Evolutionary conservation across 2,797 vertebrate genomes (phyloP).

Genomic region (Tolypeutes matacus): DNA sequence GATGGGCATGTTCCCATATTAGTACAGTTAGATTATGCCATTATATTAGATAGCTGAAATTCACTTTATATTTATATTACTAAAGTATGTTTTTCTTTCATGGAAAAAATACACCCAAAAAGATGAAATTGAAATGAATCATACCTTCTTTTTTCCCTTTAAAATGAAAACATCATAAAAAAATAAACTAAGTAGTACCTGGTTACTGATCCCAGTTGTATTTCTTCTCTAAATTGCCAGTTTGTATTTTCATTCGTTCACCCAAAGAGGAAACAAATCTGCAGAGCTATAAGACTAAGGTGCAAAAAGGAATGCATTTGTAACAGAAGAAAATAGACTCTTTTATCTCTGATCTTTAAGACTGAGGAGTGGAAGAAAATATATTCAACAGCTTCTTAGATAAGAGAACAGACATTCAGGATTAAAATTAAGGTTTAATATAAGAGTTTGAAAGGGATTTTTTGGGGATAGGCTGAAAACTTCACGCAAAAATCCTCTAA

Average conservation of each 20-base stretch:
- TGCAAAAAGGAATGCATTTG: not conserved
- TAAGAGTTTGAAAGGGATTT: not conserved
- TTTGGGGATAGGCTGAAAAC: not conserved
- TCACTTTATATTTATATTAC: constrained; percentile 18
- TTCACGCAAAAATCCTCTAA: not conserved
- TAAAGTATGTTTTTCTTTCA: constrained; percentile 23
- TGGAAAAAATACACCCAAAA: not conserved
- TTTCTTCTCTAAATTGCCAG: not conserved
- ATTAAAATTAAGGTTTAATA: constrained; percentile 19
- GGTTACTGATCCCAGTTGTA: not conserved
- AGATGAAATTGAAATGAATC: constrained; percentile 20
- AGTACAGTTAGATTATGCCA: not conserved
- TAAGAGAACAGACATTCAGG: not conserved
- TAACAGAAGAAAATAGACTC: not conserved
- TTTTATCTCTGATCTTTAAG: not conserved
- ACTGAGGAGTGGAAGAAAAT: not conserved
- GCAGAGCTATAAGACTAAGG: not conserved
- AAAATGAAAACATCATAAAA: constrained; percentile 1
- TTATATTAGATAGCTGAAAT: constrained; percentile 55
- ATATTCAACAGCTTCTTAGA: not conserved
- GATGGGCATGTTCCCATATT: not conserved
- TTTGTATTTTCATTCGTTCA: not conserved
- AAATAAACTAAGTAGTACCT: not conserved
- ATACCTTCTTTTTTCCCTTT: not conserved
- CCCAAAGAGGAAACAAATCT: not conserved